Conservation (phyloP, 2,113 vertebrate species). For the Oceanites oceanicus region DNA sequence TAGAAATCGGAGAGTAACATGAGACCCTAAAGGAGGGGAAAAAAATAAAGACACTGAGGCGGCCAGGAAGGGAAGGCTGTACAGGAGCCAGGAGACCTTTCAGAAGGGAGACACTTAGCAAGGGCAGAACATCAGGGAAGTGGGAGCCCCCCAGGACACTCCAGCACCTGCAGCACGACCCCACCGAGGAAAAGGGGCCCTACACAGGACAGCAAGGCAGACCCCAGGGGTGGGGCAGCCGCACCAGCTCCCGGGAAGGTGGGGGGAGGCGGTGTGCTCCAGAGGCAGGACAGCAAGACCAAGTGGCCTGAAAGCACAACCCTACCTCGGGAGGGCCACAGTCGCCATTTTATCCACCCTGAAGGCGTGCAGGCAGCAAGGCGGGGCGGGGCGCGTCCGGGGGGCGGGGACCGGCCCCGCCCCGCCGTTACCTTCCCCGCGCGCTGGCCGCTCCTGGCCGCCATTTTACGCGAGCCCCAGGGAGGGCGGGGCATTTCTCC, state of each 20-base stretch:
- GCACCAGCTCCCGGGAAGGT: not conserved
- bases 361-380: not conserved
- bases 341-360: not conserved
- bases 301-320: not conserved
- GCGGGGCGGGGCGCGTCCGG: not conserved
- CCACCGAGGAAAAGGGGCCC: accelerated
- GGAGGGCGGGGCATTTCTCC: accelerated
- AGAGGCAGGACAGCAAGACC: accelerated
- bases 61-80: not conserved
- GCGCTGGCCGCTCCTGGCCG: not conserved
- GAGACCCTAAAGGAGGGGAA: accelerated
- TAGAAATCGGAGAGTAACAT: accelerated
- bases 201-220: accelerated
- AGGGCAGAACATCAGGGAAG: accelerated
- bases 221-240: not conserved
- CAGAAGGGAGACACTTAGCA: accelerated
- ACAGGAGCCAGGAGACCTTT: not conserved
- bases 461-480: not conserved
- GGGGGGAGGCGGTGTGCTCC: accelerated
- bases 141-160: accelerated
- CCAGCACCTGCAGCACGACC: accelerated
- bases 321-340: accelerated
- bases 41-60: not conserved
- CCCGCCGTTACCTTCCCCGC: not conserved
- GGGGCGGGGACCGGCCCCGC: not conserved